Evolutionary conservation across 2,888 invertebrate species (phyloP), one percentile per base, ranked within the genome.

Genomic region (Cybosia mesomella): DNA sequence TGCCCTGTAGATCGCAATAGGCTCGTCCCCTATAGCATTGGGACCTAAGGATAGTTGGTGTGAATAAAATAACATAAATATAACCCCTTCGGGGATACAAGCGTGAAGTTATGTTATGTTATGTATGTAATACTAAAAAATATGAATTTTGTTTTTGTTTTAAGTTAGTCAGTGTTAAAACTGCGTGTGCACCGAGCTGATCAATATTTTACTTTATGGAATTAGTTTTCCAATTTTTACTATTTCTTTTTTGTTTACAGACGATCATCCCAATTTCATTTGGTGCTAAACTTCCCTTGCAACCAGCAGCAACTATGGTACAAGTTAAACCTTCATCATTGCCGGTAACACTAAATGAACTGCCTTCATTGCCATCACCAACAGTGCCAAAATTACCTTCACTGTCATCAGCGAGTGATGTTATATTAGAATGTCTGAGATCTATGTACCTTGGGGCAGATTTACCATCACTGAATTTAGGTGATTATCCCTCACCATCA

Each of bases 171-270:
- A n/a, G n/a, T n/a, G n/a, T n/a, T n/a, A n/a, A n/a, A n/a, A n/a
- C n/a, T n/a, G n/a, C n/a, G n/a, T n/a, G n/a, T n/a, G n/a, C n/a
- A n/a, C n/a, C n/a, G n/a, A n/a, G n/a, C n/a, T n/a, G n/a, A n/a
- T n/a, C n/a, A n/a, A n/a, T n/a, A 28, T 28, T 28, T 28, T n/a
- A n/a, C 28, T 28, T 28, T 28, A 4, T 28, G 28, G 28, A 28
- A 5, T 28, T 28, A 28, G 2, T 28, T 28, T 28, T 28, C 39
- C 15, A 15, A 15, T 15, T 15, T 39, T 49, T 49, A n/a, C 7
- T n/a, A 49, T 18, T n/a, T 18, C 1, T 49, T 21, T 58, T 57
- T 65, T 43, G 22, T 8, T 73, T 75, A 0, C 78, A 80, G 79
- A 59, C 32, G 5, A 0, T 64, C 34, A 67, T 68, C 58, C 43